Evolutionary conservation across 1,140 invertebrate genomes (phyloP).

Genomic region (Eupristina koningsbergeri): DNA sequence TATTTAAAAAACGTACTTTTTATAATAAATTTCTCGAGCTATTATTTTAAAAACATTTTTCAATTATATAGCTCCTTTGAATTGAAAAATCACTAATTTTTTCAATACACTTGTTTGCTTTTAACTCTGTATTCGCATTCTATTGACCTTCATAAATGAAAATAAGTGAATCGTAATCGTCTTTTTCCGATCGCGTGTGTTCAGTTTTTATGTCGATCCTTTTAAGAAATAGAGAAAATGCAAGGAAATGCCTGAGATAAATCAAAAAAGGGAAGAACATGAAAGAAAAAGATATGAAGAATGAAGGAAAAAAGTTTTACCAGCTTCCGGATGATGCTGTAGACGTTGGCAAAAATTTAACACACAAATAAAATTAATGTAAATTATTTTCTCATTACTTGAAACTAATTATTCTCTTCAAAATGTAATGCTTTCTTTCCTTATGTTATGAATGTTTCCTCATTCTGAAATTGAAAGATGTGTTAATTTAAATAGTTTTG

Average conservation of each 20-base stretch:
- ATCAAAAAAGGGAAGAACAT: not conserved
- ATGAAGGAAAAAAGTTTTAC: slow-evolving; percentile 10
- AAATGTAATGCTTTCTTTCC: not conserved
- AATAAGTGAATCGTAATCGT: slow-evolving; percentile 35
- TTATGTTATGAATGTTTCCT: not conserved
- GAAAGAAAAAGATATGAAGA: not conserved
- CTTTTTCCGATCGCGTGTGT: not conserved
- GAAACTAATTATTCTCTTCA: not conserved
- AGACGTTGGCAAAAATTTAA: slow-evolving; percentile 19
- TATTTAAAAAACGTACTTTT: not conserved
- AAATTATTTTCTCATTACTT: not conserved
- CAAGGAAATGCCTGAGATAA: not conserved
- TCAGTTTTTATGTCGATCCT: not conserved
- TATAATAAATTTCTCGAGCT: not conserved
- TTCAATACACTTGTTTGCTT: not conserved
- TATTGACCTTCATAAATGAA: slow-evolving; percentile 24
- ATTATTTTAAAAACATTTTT: not conserved
- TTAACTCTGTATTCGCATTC: not conserved
- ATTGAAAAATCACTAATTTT: not conserved
- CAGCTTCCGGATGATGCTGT: slow-evolving; percentile 1
- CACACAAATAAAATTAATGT: slow-evolving; percentile 18
- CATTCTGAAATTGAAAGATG: not conserved
- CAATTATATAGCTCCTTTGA: not conserved
- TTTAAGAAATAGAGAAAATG: not conserved
- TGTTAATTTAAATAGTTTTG: not conserved